phyloP scores from a whole-genome alignment of 1,140 invertebrate genomes.

The Contarinia nasturtii region DNA sequence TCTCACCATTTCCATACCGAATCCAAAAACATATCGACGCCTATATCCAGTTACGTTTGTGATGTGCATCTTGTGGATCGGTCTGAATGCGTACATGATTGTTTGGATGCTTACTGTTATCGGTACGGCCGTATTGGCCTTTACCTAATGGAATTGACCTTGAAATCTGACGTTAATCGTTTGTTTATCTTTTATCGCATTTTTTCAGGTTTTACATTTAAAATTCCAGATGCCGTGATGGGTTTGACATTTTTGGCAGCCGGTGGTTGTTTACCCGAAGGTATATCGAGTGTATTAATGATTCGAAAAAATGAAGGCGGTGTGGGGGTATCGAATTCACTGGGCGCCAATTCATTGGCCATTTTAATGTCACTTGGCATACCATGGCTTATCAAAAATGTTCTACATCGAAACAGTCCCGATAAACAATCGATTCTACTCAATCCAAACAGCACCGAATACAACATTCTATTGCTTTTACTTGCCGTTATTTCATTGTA shows the following conservation, averaged over 20 bases:
- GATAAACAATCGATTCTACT: constrained; percentile 24
- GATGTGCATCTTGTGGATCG: constrained; percentile 75
- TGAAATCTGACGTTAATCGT: background rate
- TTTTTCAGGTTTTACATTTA: constrained; percentile 44
- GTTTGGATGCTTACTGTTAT: constrained; percentile 85
- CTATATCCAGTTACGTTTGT: constrained; percentile 63
- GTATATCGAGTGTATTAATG: constrained; percentile 65
- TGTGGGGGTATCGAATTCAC: constrained; percentile 68
- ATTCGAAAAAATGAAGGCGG: constrained; percentile 54
- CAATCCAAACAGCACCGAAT: constrained; percentile 29
- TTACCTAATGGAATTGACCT: no score
- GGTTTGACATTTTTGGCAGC: constrained; percentile 63
- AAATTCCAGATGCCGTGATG: constrained; percentile 72
- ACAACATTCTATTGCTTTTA: constrained; percentile 37
- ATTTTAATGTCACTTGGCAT: constrained; percentile 69
- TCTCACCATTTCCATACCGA: constrained; percentile 51
- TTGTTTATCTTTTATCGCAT: no score
- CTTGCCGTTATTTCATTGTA: constrained; percentile 34
- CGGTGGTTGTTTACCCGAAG: constrained; percentile 78
- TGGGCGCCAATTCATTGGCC: constrained; percentile 70
- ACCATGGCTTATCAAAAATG: constrained; percentile 62
- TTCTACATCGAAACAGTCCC: constrained; percentile 16
- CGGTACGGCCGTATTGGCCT: no score
- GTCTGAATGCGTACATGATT: constrained; percentile 60
- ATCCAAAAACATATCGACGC: constrained; percentile 44